Evolutionary conservation across 2,888 invertebrate genomes (phyloP).

Genomic region (Plebejus argus): DNA sequence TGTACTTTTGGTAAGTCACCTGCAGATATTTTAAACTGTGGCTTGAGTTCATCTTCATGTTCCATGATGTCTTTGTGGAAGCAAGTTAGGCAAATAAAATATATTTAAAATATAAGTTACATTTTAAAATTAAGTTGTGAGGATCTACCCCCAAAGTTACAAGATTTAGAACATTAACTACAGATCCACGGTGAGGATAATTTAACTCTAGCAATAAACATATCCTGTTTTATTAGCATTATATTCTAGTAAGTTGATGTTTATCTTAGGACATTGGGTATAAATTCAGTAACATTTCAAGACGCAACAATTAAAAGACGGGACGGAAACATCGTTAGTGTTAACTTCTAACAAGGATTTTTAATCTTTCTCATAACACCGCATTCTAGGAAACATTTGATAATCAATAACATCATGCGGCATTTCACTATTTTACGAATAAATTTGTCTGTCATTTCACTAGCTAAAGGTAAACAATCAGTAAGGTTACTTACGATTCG

Average conservation of each 20-base stretch:
- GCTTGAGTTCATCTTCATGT: constrained; percentile 57
- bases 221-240: not conserved
- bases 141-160: not conserved
- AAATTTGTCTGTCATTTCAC: constrained; percentile 47
- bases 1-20: constrained; percentile 73
- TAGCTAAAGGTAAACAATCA: constrained; percentile 40
- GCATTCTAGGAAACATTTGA: constrained; percentile 54
- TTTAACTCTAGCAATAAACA: not conserved
- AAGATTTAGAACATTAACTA: not conserved
- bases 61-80: constrained; percentile 63
- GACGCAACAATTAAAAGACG: not conserved
- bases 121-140: constrained; percentile 34
- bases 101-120: constrained; percentile 32
- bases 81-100: constrained; percentile 45
- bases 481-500: constrained; percentile 58
- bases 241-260: not conserved
- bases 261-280: not conserved
- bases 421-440: constrained; percentile 49
- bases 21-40: constrained; percentile 55
- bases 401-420: constrained; percentile 70
- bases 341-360: constrained; percentile 42
- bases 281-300: not conserved
- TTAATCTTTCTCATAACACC: constrained; percentile 50
- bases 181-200: not conserved
- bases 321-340: not conserved